A percentile compares a stretch with the other conserved stretches of the same genome.
Conservation (phyloP, 2,888 invertebrate species). For the Melanargia galathea region DNA sequence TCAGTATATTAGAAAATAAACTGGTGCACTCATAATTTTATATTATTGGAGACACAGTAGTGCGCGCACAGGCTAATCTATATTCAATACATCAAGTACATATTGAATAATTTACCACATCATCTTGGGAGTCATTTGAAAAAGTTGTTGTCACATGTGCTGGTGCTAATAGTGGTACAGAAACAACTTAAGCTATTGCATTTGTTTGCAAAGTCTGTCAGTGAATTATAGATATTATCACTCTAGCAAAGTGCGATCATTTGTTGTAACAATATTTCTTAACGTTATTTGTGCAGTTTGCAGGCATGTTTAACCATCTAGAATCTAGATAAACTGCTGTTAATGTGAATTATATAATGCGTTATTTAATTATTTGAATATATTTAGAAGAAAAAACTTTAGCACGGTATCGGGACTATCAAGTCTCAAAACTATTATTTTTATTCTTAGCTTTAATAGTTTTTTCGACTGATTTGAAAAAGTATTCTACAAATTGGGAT, state of each 20-base stretch:
- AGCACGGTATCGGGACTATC: no score
- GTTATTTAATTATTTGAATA: no score
- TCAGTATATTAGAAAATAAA: no score
- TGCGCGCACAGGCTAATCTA: background rate
- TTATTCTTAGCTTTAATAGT: no score
- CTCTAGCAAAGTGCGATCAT: background rate
- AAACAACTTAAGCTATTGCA: conserved; percentile 18
- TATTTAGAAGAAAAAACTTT: no score
- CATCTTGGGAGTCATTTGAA: conserved; percentile 11
- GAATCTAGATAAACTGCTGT: background rate
- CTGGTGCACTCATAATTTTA: background rate
- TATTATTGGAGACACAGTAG: background rate
- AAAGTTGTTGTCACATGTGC: conserved; percentile 2
- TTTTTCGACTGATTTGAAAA: no score
- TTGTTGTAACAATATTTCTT: background rate
- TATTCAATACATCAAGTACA: background rate
- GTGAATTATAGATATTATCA: conserved; percentile 16
- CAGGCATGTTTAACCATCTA: background rate
- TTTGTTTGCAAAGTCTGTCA: conserved; percentile 2
- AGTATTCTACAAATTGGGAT: no score
- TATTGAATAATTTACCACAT: conserved; percentile 8
- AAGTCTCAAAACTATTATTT: no score
- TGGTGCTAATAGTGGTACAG: conserved; percentile 8
- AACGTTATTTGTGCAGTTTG: background rate
- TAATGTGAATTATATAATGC: background rate